These are phyloP conservation scores for Drosophila orena DNA, from an alignment of 1,140 invertebrate species.

Conservation along the genomic window DNA sequence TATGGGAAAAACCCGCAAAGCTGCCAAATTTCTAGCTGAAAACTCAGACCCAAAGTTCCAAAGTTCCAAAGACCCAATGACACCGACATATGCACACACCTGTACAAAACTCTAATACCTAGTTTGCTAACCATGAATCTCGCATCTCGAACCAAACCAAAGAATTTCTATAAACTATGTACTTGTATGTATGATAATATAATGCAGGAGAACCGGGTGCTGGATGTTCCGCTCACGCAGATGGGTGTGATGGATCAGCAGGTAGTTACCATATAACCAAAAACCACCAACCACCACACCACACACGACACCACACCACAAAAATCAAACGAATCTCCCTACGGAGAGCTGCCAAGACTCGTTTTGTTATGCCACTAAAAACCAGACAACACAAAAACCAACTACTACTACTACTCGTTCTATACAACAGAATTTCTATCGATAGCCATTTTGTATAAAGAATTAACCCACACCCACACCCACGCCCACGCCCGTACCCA, in stretches of 20 bases:
- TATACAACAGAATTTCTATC: constrained; percentile 60
- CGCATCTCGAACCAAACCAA: constrained; percentile 39
- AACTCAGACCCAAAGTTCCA: neutral
- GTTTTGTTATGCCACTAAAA: constrained; percentile 55
- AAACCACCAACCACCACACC: constrained; percentile 33
- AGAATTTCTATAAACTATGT: constrained; percentile 52
- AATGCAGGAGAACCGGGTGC: constrained; percentile 89
- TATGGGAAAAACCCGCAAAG: neutral
- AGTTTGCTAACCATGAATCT: constrained; percentile 48
- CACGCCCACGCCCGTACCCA: no score
- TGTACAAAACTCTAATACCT: constrained; percentile 46
- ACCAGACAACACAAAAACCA: constrained; percentile 2
- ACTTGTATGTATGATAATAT: constrained; percentile 60
- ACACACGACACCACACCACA: constrained; percentile 16
- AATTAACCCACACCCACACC: constrained; percentile 12
- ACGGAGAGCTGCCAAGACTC: constrained; percentile 29
- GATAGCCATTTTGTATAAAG: constrained; percentile 61
- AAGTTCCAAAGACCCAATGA: constrained; percentile 7
- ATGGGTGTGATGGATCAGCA: constrained; percentile 95
- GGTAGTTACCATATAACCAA: constrained; percentile 86
- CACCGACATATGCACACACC: constrained; percentile 17
- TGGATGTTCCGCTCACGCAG: constrained; percentile 93
- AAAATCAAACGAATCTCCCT: constrained; percentile 35
- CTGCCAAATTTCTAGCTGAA: constrained; percentile 31
- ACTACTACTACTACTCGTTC: constrained; percentile 1